Conservation (phyloP, 2,797 vertebrate species). For the Sebastiscus tertius region DNA sequence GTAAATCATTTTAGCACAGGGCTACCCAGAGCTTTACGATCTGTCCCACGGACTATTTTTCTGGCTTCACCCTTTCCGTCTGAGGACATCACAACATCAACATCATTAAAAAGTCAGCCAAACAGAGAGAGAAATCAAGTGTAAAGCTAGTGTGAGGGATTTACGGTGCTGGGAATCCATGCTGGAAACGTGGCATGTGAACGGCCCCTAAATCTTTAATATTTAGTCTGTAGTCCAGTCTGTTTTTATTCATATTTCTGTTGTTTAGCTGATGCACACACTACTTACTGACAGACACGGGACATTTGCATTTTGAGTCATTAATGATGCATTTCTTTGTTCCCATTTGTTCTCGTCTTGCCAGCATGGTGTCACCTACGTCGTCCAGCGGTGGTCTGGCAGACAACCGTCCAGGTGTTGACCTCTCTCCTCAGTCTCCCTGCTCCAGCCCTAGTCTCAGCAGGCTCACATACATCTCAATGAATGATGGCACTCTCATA, state of each 20-base stretch:
- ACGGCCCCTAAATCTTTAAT: not conserved
- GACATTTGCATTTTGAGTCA: not conserved
- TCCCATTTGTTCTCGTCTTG: not conserved
- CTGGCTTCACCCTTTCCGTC: too few species aligned
- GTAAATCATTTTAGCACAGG: too few species aligned
- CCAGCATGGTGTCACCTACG: constrained; percentile 72
- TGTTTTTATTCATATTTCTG: not conserved
- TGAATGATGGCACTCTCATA: constrained; percentile 79
- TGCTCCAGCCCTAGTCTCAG: constrained; percentile 86
- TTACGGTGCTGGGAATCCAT: too few species aligned
- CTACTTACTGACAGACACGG: not conserved
- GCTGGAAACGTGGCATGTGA: too few species aligned
- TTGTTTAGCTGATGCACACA: not conserved
- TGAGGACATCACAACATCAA: too few species aligned
- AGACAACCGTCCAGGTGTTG: constrained; percentile 60
- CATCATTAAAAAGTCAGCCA: too few species aligned
- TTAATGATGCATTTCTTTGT: not conserved
- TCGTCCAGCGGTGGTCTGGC: constrained; percentile 34
- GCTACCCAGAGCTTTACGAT: too few species aligned
- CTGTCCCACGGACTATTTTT: too few species aligned
- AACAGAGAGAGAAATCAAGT: too few species aligned
- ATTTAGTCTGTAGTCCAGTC: not conserved
- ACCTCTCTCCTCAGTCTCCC: constrained; percentile 76
- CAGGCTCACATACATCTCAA: constrained; percentile 92
- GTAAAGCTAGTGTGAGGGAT: too few species aligned